These are phyloP conservation scores for Athalia rosae DNA, from an alignment of 2,888 invertebrate genomes.

Conservation along the genomic window DNA sequence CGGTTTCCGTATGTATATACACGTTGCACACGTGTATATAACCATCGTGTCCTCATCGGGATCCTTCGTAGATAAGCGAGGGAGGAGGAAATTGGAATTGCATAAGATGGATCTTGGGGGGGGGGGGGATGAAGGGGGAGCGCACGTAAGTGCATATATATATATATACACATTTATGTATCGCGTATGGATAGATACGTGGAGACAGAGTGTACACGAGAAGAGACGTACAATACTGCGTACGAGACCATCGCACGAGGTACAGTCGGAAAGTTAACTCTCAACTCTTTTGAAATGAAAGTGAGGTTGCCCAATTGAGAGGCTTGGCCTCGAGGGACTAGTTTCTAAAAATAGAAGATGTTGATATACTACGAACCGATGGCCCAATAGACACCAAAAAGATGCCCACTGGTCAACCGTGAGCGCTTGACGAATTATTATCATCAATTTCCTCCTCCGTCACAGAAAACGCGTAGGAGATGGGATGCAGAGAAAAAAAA, in stretches of 20 bases:
- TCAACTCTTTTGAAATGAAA: conserved; percentile 37
- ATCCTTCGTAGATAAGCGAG: too few relatives aligned
- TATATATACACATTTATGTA: too few relatives aligned
- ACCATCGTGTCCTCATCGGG: too few relatives aligned
- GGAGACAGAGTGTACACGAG: background rate
- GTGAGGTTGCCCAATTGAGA: conserved; percentile 42
- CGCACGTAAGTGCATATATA: too few relatives aligned
- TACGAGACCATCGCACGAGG: background rate
- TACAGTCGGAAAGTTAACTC: conserved; percentile 20
- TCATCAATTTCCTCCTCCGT: background rate
- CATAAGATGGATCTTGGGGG: too few relatives aligned
- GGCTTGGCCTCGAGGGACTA: conserved; percentile 39
- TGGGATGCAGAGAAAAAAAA: background rate
- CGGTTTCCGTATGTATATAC: too few relatives aligned
- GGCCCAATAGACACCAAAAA: conserved; percentile 25
- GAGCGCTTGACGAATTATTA: background rate
- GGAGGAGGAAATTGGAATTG: too few relatives aligned
- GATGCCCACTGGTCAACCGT: conserved; percentile 6
- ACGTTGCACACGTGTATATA: too few relatives aligned
- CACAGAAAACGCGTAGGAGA: background rate
- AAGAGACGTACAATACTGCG: background rate
- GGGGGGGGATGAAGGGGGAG: too few relatives aligned
- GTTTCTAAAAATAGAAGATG: conserved; percentile 44
- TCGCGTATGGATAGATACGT: background rate
- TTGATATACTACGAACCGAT: conserved; percentile 32